Conservation (phyloP, 2,113 vertebrate species). For the Cranoglanis bouderius region DNA sequence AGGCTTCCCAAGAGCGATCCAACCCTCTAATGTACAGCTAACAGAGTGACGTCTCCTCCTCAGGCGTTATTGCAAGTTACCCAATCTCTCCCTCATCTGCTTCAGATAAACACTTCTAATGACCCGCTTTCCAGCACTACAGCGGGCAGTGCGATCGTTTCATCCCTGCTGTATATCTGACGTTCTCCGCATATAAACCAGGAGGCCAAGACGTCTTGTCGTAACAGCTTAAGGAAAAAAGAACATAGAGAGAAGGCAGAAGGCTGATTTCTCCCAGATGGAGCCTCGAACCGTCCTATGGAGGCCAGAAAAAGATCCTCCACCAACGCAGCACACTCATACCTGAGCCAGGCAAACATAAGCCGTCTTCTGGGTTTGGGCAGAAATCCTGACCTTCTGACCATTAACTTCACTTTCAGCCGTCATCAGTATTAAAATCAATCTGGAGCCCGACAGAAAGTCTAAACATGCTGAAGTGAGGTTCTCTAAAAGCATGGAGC, state of each 20-base stretch:
- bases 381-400: neutral
- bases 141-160: neutral
- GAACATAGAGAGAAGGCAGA: neutral
- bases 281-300: neutral
- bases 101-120: neutral
- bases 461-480: neutral
- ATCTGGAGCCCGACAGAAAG: neutral
- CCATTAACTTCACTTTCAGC: neutral
- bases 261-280: conserved; percentile 25
- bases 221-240: neutral
- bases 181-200: neutral
- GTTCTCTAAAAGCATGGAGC: no score
- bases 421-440: neutral
- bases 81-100: neutral
- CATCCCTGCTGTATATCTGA: neutral
- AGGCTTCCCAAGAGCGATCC: neutral
- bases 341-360: neutral
- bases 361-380: neutral
- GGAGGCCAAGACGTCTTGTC: neutral
- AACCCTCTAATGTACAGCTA: neutral
- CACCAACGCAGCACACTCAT: neutral
- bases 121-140: neutral
- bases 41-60: neutral
- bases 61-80: no score
- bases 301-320: neutral